phyloP scores from a whole-genome alignment of 2,888 invertebrate species.

The Hyposoter didymator region DNA sequence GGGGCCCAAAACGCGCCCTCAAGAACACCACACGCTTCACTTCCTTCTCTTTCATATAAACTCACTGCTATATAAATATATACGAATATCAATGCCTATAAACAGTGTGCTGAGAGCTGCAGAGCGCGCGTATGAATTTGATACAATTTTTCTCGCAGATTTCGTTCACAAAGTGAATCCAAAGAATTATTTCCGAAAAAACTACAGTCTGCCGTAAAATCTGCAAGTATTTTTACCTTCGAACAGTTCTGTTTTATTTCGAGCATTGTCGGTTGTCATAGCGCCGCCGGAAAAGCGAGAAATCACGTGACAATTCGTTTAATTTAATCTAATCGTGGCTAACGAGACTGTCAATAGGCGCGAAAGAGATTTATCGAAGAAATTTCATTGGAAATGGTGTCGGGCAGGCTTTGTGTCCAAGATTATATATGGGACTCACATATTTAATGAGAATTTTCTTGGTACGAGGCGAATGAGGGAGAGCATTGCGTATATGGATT shows the following conservation, averaged over 20 bases:
- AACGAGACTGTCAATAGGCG: slow-evolving; percentile 51
- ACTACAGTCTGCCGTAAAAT: no score
- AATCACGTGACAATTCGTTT: slow-evolving; percentile 9
- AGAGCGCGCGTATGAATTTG: neutral
- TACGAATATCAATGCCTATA: neutral
- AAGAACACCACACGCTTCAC: slow-evolving; percentile 61
- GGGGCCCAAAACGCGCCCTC: slow-evolving; percentile 49
- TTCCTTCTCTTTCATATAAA: slow-evolving; percentile 45
- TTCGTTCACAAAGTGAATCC: no score
- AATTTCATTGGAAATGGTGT: slow-evolving; percentile 25
- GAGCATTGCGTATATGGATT: neutral
- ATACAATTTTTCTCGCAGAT: neutral
- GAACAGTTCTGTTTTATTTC: no score
- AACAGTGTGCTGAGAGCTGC: neutral
- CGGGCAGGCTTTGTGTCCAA: neutral
- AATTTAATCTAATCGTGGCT: slow-evolving; percentile 61
- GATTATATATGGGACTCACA: neutral
- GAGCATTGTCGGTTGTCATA: neutral
- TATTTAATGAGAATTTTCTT: slow-evolving; percentile 20
- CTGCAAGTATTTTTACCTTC: no score
- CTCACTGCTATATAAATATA: slow-evolving; percentile 21
- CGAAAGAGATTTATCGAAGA: slow-evolving; percentile 40
- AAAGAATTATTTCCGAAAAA: no score
- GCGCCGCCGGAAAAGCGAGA: neutral
- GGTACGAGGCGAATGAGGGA: neutral